Evolutionary conservation across 2,888 invertebrate genomes (phyloP).

Genomic region (Geophilus truncorum): DNA sequence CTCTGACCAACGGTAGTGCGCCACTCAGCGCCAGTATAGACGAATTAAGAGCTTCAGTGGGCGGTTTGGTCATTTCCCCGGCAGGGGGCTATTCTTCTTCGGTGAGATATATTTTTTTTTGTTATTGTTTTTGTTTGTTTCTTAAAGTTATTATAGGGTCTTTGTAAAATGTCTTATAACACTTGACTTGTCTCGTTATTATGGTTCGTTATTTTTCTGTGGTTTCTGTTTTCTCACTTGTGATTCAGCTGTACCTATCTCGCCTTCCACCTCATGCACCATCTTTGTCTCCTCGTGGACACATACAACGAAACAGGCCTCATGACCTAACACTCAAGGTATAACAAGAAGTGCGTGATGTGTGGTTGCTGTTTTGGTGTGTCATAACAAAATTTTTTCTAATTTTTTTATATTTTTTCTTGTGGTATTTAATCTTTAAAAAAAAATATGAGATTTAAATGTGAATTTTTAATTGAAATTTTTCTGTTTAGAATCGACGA

Average conservation of each 20-base stretch:
- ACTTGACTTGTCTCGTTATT: background rate
- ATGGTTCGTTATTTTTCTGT: background rate
- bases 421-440: background rate
- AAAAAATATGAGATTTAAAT: background rate
- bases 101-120: background rate
- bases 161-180: background rate
- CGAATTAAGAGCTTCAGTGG: constrained; percentile 85
- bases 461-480: background rate
- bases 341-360: background rate
- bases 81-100: constrained; percentile 5
- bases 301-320: background rate
- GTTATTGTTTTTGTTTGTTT: background rate
- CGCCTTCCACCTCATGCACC: background rate
- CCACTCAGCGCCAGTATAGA: constrained; percentile 87
- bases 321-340: background rate
- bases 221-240: background rate
- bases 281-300: constrained; percentile 4
- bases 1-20: constrained; percentile 79
- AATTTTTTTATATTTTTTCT: background rate
- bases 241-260: background rate
- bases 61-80: constrained; percentile 66
- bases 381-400: background rate
- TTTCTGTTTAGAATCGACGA: constrained; percentile 41
- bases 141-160: background rate
- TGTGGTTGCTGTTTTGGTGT: background rate